These are phyloP conservation scores for Drosophila nr. perissopoda DNA, from an alignment of 2,888 invertebrate species.

Conservation along the genomic window DNA sequence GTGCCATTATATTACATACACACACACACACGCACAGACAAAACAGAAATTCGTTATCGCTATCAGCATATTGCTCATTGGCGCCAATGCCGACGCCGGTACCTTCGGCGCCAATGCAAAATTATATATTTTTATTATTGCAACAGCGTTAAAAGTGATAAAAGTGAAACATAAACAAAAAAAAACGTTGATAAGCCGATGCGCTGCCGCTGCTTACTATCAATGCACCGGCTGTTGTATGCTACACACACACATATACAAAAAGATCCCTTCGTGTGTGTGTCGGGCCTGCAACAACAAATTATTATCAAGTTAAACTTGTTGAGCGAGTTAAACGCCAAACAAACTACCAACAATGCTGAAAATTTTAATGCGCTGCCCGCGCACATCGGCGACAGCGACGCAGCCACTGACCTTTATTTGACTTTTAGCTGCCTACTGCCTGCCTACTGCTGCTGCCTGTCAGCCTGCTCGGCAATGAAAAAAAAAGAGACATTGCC, in stretches of 20 bases:
- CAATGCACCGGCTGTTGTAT: conserved; percentile 61
- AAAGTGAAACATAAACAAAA: conserved; percentile 76
- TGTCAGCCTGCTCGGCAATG: conserved; percentile 53
- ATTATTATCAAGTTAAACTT: conserved; percentile 71
- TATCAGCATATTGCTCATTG: conserved; percentile 42
- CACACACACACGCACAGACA: background rate
- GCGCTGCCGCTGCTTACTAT: conserved; percentile 43
- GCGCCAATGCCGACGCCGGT: conserved; percentile 28
- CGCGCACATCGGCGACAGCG: conserved; percentile 53
- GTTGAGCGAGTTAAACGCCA: conserved; percentile 70
- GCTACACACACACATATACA: conserved; percentile 49
- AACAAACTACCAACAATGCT: conserved; percentile 73
- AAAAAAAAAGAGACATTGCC: conserved; percentile 49
- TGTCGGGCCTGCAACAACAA: conserved; percentile 53
- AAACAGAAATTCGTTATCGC: conserved; percentile 41
- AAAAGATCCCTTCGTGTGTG: conserved; percentile 37
- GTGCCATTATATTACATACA: conserved; percentile 25
- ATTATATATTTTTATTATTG: conserved; percentile 34
- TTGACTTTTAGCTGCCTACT: conserved; percentile 82
- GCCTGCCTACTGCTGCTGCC: conserved; percentile 24
- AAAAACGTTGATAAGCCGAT: conserved; percentile 70
- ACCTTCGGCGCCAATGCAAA: conserved; percentile 24
- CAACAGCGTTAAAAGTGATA: conserved; percentile 61
- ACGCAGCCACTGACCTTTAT: conserved; percentile 84
- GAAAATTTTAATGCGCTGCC: conserved; percentile 63